phyloP scores from a whole-genome alignment of 2,113 vertebrate genomes.

The Tragelaphus imberbis region DNA sequence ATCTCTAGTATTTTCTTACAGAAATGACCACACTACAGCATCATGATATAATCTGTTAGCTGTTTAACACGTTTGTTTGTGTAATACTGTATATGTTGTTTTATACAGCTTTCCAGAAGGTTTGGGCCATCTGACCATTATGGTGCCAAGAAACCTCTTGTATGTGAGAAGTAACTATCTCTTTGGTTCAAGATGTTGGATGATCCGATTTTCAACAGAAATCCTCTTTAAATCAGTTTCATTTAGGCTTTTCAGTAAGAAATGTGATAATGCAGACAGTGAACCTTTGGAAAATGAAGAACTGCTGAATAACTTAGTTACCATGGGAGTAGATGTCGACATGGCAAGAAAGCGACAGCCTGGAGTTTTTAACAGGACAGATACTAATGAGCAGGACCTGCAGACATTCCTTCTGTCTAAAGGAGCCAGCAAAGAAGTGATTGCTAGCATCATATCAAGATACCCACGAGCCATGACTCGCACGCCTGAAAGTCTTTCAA shows the following conservation, averaged over 20 bases:
- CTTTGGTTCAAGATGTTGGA: slow-evolving; percentile 34
- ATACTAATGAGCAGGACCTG: slow-evolving; percentile 80
- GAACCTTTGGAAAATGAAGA: slow-evolving; percentile 71
- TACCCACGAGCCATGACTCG: slow-evolving; percentile 83
- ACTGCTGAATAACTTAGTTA: slow-evolving; percentile 79
- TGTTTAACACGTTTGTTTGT: neutral
- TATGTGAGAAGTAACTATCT: neutral
- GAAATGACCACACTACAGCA: neutral
- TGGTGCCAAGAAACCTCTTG: slow-evolving; percentile 27
- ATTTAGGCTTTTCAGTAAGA: slow-evolving; percentile 44
- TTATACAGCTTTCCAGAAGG: slow-evolving; percentile 37
- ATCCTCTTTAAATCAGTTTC: neutral
- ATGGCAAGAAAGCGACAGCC: slow-evolving; percentile 79
- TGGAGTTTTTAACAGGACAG: slow-evolving; percentile 75
- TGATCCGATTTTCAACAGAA: slow-evolving; percentile 11
- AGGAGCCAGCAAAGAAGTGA: slow-evolving; percentile 74
- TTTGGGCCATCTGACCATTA: neutral
- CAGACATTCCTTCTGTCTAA: slow-evolving; percentile 80
- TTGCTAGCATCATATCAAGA: slow-evolving; percentile 83
- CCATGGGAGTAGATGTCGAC: slow-evolving; percentile 81
- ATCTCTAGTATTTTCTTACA: neutral
- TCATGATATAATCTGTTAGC: neutral
- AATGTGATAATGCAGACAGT: neutral
- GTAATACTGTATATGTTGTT: slow-evolving; percentile 47
- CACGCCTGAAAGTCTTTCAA: slow-evolving; percentile 77